phyloP scores from a whole-genome alignment of 2,888 invertebrate genomes.

The Orthonevra nobilis region DNA sequence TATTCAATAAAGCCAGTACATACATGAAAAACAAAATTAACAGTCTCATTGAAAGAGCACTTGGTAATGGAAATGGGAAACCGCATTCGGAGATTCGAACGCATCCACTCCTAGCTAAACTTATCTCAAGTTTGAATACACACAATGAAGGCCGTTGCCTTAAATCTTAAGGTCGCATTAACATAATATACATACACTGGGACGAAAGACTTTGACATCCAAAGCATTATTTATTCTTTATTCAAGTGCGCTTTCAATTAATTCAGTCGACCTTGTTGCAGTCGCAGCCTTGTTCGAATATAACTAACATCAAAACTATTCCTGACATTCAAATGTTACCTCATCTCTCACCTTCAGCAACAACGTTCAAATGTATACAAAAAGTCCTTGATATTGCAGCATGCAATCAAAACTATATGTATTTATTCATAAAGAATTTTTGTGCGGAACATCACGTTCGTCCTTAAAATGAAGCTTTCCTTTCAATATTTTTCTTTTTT shows the following conservation, averaged over 20 bases:
- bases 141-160: too few species aligned
- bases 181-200: too few species aligned
- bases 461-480: conserved; percentile 47
- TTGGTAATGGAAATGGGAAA: too few species aligned
- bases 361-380: conserved; percentile 31
- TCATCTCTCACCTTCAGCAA: neutral
- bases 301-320: conserved; percentile 15
- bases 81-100: too few species aligned
- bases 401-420: conserved; percentile 36
- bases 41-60: too few species aligned
- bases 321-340: conserved; percentile 24
- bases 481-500: conserved; percentile 23
- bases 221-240: conserved; percentile 35
- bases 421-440: conserved; percentile 59
- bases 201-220: conserved; percentile 15
- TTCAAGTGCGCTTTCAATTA: conserved; percentile 34
- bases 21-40: too few species aligned
- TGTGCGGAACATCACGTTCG: conserved; percentile 49
- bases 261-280: conserved; percentile 36
- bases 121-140: too few species aligned
- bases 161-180: too few species aligned
- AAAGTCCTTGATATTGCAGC: neutral
- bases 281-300: conserved; percentile 39
- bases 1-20: too few species aligned
- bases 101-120: too few species aligned